Percentiles rank a stretch among this genome's conserved stretches.
Evolutionary conservation across 2,888 invertebrate genomes (phyloP).

Genomic region (Cryptus viduatorius): DNA sequence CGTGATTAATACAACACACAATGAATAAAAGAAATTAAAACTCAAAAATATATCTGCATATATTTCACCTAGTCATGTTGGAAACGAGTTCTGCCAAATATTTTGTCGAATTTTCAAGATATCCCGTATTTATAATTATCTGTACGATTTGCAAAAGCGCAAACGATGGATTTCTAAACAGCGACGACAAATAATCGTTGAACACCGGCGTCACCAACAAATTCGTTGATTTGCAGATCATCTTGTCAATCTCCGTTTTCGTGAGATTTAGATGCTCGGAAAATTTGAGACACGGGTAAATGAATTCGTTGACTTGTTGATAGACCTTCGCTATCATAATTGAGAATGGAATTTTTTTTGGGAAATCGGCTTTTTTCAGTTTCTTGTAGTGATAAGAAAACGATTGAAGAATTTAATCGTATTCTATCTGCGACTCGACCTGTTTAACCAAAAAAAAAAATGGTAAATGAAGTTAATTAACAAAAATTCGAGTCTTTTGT

Average conservation of each 20-base stretch:
- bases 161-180: conserved; percentile 94
- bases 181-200: conserved; percentile 95
- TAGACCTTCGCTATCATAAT: conserved; percentile 98
- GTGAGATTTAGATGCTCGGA: conserved; percentile 93
- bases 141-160: conserved; percentile 94
- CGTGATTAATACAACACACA: conserved; percentile 80
- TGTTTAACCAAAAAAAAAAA: conserved; percentile 75
- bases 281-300: conserved; percentile 98
- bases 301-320: conserved; percentile 98
- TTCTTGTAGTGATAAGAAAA: conserved; percentile 96
- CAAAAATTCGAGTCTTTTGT: background rate
- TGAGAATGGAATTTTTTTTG: conserved; percentile 95
- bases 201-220: conserved; percentile 95
- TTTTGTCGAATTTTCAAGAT: conserved; percentile 97
- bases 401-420: conserved; percentile 92
- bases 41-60: background rate
- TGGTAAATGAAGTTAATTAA: background rate
- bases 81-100: conserved; percentile 98
- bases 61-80: conserved; percentile 92
- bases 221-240: conserved; percentile 95
- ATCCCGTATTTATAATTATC: conserved; percentile 98
- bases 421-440: conserved; percentile 92
- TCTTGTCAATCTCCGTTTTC: conserved; percentile 93
- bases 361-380: conserved; percentile 89
- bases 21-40: too few relatives aligned